Evolutionary conservation across 2,888 invertebrate genomes (phyloP), one percentile per base, ranked within the genome.

Genomic region (Itoplectis maculator): DNA sequence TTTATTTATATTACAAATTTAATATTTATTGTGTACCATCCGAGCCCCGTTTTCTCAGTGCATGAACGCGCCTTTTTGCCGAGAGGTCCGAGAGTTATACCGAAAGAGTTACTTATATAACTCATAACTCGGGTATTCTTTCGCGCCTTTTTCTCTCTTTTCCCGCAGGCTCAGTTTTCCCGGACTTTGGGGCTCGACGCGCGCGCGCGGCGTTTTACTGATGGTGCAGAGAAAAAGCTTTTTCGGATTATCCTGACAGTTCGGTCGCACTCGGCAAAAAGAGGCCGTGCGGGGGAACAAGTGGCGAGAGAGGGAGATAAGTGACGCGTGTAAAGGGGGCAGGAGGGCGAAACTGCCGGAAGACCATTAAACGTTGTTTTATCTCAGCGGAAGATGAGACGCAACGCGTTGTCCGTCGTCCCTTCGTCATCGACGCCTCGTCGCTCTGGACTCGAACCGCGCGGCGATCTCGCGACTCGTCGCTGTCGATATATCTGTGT

Each of bases 281-380:
- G 42, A 35, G 54, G 37, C 11, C 6, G 63, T 37, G 54, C 47
- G 29, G 59, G 66, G 29, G 59, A 56, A 80, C 79, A 80, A 80
- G 74, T 63, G 54, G 15, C 59, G 54, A 54, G 40, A 54, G 40
- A 61, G 75, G 47, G 11, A 40, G 65, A 56, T 45, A 59, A 70
- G 69, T 65, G 35, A 49, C 51, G 69, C 54, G 68, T 56, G 74
- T 68, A 63, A 23, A 49, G 35, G 63, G 65, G 51, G 23, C 4
- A 5, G 29, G 40, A 56, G 29, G 70, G 23, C 61, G 51, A 42
- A 74, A 74, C 54, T 65, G 42, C 65, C 61, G 18, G 63, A 70
- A 70, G 72, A 75, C 76, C 81, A 76, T 81, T 75, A 76, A 72
- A 81, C n/a, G 76, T 72, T 76, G 72, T 76, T 76, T 72, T 81